A percentile compares a stretch with the other conserved stretches of the same genome.
These are phyloP conservation scores for Macrotis lagotis DNA, from an alignment of 2,113 vertebrate species.

Conservation along the genomic window DNA sequence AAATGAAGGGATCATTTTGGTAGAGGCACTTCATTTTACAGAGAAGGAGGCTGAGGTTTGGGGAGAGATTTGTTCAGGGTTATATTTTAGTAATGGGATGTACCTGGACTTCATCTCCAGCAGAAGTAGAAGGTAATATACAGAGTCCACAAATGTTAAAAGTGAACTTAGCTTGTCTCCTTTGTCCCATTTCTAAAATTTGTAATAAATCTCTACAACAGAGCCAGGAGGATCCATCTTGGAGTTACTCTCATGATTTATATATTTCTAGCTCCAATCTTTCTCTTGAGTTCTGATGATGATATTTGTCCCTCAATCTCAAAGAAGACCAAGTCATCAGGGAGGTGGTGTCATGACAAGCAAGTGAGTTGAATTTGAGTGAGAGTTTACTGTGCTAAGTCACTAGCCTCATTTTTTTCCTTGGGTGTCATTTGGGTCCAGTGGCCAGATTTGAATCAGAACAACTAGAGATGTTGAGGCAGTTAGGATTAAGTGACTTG, in stretches of 20 bases:
- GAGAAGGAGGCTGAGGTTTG: not conserved
- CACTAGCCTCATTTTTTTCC: too few relatives aligned
- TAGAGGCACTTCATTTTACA: not conserved
- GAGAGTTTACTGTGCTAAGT: too few relatives aligned
- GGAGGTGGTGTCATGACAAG: too few relatives aligned
- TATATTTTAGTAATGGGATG: not conserved
- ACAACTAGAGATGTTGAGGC: too few relatives aligned
- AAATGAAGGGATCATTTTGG: not conserved
- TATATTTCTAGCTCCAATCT: too few relatives aligned
- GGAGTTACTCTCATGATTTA: not conserved
- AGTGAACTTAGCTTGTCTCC: not conserved
- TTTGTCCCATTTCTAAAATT: not conserved
- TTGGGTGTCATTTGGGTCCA: too few relatives aligned
- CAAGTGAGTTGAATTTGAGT: too few relatives aligned
- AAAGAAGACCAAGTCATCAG: too few relatives aligned
- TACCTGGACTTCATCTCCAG: not conserved
- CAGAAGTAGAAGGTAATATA: not conserved
- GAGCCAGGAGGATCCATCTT: not conserved
- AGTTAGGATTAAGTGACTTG: too few relatives aligned
- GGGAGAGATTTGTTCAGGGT: not conserved
- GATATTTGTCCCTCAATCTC: too few relatives aligned
- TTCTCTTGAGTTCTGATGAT: too few relatives aligned
- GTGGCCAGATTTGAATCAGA: too few relatives aligned
- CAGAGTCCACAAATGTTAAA: not conserved
- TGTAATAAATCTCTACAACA: not conserved